Conservation (phyloP, 2,113 vertebrate genomes). For the Cebus imitator region DNA sequence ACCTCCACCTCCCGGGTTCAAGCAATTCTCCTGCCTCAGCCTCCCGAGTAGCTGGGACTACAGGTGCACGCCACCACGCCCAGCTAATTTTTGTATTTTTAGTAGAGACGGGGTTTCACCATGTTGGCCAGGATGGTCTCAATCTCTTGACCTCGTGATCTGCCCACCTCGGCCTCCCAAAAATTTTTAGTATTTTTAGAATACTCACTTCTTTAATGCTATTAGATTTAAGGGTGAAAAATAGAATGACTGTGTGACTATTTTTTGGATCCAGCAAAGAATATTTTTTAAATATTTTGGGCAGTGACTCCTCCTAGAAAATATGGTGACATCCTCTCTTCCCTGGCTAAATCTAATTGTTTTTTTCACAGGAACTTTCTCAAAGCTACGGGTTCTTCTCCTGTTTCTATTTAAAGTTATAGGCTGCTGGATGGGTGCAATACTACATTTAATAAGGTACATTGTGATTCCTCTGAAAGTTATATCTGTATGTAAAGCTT, state of each 20-base stretch:
- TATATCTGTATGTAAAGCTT: neutral
- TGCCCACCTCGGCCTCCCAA: neutral
- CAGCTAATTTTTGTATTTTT: too few relatives aligned
- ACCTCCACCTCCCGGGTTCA: too few relatives aligned
- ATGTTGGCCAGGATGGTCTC: too few relatives aligned
- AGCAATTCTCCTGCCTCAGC: too few relatives aligned
- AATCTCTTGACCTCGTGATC: too few relatives aligned
- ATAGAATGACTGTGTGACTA: neutral
- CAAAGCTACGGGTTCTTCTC: neutral
- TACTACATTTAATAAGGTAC: neutral
- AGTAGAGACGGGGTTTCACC: too few relatives aligned
- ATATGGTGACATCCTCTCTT: neutral
- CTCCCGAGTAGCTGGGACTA: too few relatives aligned
- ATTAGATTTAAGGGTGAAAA: neutral
- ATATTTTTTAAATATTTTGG: slow-evolving; percentile 13
- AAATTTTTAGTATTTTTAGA: neutral
- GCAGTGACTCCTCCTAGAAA: neutral
- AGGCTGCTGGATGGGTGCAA: neutral
- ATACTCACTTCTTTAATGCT: neutral
- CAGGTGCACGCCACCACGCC: rapidly evolving
- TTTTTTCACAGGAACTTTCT: neutral
- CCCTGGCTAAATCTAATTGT: neutral
- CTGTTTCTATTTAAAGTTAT: neutral
- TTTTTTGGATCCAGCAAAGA: neutral
- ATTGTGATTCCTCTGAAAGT: neutral